A percentile compares a stretch with the other conserved stretches of the same genome.
Evolutionary conservation across 1,140 invertebrate species (phyloP).

Genomic region (Thalassaphorura encarpata): DNA sequence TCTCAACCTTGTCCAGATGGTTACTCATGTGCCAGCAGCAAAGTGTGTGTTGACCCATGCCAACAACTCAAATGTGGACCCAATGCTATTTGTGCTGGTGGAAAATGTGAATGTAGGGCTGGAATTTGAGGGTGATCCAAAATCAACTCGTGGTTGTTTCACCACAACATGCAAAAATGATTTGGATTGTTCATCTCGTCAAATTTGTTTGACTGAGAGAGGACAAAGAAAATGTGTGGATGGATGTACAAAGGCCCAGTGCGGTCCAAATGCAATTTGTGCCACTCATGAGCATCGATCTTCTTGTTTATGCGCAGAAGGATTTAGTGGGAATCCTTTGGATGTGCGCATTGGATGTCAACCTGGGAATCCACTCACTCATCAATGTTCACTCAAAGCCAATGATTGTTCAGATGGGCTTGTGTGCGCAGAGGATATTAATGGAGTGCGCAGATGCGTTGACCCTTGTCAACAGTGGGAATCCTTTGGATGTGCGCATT

Average conservation of each 20-base stretch:
- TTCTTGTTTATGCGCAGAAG: conserved; percentile 70
- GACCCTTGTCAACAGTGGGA: conserved; percentile 53
- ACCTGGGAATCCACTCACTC: no score
- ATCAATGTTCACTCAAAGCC: no score
- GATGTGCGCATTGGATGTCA: conserved; percentile 25
- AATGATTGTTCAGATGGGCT: no score
- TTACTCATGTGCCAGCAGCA: conserved; percentile 54
- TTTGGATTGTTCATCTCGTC: conserved; percentile 61
- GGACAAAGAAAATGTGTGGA: conserved; percentile 69
- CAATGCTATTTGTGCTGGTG: conserved; percentile 64
- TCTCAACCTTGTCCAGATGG: conserved; percentile 61
- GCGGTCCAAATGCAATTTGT: conserved; percentile 80
- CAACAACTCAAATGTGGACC: conserved; percentile 63
- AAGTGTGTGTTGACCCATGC: conserved; percentile 62
- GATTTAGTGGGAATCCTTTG: conserved; percentile 40
- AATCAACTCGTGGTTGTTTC: conserved; percentile 51
- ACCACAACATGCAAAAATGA: conserved; percentile 63
- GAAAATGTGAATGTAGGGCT: conserved; percentile 61
- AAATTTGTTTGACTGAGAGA: conserved; percentile 72
- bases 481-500: neutral
- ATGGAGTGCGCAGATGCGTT: conserved; percentile 55
- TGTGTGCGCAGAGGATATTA: conserved; percentile 43
- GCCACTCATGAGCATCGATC: conserved; percentile 66
- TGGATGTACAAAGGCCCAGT: conserved; percentile 71
- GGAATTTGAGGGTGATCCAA: conserved; percentile 59